These are phyloP conservation scores for Paracanthobrama guichenoti DNA, from an alignment of 2,113 vertebrate genomes.

Conservation along the genomic window DNA sequence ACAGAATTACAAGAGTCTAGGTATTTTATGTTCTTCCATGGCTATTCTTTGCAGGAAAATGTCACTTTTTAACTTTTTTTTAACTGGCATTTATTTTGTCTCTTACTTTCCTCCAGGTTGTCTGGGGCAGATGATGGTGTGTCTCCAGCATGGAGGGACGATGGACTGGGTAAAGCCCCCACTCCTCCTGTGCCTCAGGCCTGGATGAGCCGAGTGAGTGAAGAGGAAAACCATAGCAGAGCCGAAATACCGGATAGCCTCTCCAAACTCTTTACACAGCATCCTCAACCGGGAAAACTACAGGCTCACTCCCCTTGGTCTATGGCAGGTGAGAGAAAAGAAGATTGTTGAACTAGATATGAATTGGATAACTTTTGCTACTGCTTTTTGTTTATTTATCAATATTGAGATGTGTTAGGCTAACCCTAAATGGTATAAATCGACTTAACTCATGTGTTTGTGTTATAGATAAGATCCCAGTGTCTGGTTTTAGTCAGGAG, in stretches of 20 bases:
- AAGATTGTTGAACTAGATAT: neutral
- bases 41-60: neutral
- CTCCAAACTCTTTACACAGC: slow-evolving; percentile 85
- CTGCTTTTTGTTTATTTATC: neutral
- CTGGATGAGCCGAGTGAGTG: slow-evolving; percentile 78
- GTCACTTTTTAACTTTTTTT: neutral
- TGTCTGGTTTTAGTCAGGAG: slow-evolving; percentile 82
- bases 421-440: neutral
- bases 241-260: slow-evolving; percentile 85
- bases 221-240: slow-evolving; percentile 84
- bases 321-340: slow-evolving; percentile 75
- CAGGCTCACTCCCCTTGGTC: slow-evolving; percentile 80
- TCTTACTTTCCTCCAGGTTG: slow-evolving; percentile 59
- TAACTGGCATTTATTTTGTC: neutral
- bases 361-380: neutral
- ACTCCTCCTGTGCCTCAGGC: slow-evolving; percentile 66
- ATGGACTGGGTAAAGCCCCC: slow-evolving; percentile 51
- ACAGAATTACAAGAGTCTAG: slow-evolving; percentile 69
- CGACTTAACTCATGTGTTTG: slow-evolving; percentile 20
- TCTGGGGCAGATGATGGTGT: slow-evolving; percentile 61
- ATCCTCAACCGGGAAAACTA: slow-evolving; percentile 75
- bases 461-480: slow-evolving; percentile 80
- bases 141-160: slow-evolving; percentile 65
- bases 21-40: slow-evolving; percentile 53
- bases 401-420: neutral